Percentiles rank a stretch among this genome's conserved stretches.
Evolutionary conservation across 2,113 vertebrate genomes (phyloP).

Genomic region (Oxyruncus cristatus): DNA sequence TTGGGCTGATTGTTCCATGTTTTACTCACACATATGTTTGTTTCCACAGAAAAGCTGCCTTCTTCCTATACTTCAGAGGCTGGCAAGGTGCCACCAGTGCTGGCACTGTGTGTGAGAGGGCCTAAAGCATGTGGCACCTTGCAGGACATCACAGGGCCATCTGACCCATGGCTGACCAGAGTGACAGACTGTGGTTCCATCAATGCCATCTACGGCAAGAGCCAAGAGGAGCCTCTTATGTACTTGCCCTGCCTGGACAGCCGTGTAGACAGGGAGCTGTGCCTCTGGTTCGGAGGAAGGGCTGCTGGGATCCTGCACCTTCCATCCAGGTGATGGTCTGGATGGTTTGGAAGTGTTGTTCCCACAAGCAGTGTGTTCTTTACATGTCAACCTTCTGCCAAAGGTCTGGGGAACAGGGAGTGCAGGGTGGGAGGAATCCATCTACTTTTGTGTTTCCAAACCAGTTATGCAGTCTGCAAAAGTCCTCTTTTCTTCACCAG

Average conservation of each 20-base stretch:
- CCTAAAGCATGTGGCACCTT: constrained; percentile 36
- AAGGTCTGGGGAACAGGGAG: not conserved
- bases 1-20: not conserved
- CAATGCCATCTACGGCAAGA: not conserved
- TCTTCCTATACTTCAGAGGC: not conserved
- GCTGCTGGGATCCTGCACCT: not conserved
- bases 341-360: not conserved
- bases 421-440: not conserved
- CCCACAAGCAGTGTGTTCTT: not conserved
- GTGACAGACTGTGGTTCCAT: not conserved
- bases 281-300: constrained; percentile 77
- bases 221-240: not conserved
- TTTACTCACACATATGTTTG: not conserved
- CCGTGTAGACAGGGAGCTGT: constrained; percentile 63
- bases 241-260: constrained; percentile 6
- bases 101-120: constrained; percentile 69
- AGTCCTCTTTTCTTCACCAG: not conserved
- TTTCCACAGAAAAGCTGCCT: constrained; percentile 48
- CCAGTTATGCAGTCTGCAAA: not conserved
- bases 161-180: constrained; percentile 13
- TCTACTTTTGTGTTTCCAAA: not conserved
- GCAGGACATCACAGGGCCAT: constrained; percentile 41
- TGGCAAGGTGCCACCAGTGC: not conserved
- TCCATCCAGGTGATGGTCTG: not conserved
- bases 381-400: not conserved